Evolutionary conservation across 2,113 vertebrate genomes (phyloP), one percentile per base, ranked within the genome.

Genomic region (Microtus richardsoni): DNA sequence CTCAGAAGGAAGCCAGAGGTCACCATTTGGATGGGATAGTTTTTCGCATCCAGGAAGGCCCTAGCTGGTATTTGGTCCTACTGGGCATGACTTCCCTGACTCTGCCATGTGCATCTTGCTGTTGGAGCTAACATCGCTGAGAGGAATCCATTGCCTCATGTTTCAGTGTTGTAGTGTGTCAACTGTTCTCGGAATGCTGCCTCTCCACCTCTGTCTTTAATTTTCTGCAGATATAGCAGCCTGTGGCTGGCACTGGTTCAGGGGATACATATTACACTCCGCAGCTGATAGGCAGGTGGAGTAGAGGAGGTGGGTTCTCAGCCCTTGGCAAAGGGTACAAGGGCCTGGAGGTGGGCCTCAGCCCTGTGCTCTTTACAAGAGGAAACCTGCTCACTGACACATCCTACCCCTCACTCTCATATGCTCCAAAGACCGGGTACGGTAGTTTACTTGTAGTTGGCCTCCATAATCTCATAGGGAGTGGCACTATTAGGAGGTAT

Each of bases 61-160:
- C 0, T 0, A 64, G 19, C 41, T 1, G 13, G 10, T 28, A 7
- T 3, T 44, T 9, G 62, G n/a, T 21, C 54, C 22, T 58, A 14
- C 26, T 21, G 49, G 26, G n/a, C 0, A 0, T 8, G 49, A 47
- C n/a, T 39, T 47, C 54, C 10, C 0, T 0, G 0, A 24, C 11
- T 22, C 71, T 8, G n/a, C 22, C 41, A 4, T 5, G 1, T 5
- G 52, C 6, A 33, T 86, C 62, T 52, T 30, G 2, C 2, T 44
- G 28, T 47, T 11, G 6, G 9, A 33, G 7, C 7, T 19, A 26
- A 39, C 0, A 6, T 2, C 7, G 12, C 0, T 0, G 49, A 54
- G 24, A 62, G 77, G 39, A 82, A 12, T 11, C 62, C 28, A 36
- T 47, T 68, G 30, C 21, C 11, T 39, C 64, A 12, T 1, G 1